Percentiles rank a stretch among this genome's conserved stretches.
Evolutionary conservation across 2,113 vertebrate genomes (phyloP).

Genomic region (Carlito syrichta): DNA sequence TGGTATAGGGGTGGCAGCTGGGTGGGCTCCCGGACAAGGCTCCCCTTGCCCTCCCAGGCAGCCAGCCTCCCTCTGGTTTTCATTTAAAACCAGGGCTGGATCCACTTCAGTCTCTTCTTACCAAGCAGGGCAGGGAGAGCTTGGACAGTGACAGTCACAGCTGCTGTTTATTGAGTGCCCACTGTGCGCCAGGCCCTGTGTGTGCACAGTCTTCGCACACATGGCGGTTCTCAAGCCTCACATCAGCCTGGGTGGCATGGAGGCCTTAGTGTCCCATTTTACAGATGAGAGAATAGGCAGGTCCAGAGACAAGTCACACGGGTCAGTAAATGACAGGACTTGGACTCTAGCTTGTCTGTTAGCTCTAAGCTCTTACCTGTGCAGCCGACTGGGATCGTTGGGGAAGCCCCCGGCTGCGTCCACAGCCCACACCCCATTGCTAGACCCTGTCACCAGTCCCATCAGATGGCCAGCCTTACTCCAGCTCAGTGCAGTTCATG

Average conservation of each 20-base stretch:
- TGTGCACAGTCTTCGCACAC: background rate
- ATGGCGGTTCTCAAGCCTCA: background rate
- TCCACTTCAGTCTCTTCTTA: background rate
- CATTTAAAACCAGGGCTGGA: slow-evolving; percentile 35
- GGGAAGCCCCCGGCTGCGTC: background rate
- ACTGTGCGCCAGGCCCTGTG: background rate
- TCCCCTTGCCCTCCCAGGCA: background rate
- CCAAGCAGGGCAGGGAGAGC: background rate
- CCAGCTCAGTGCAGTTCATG: background rate
- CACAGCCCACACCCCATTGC: background rate
- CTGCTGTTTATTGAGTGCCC: background rate
- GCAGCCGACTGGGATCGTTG: fast-evolving
- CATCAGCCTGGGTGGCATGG: background rate
- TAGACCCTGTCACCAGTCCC: background rate
- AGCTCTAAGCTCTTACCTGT: background rate
- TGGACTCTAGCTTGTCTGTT: background rate
- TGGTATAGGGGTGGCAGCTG: background rate
- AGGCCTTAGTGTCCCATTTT: background rate
- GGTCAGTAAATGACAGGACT: background rate
- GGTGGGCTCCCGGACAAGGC: background rate
- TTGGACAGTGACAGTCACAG: fast-evolving
- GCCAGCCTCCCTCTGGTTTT: slow-evolving; percentile 48
- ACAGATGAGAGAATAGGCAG: background rate
- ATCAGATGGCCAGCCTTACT: background rate
- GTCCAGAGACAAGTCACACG: background rate